Evolutionary conservation across 2,113 vertebrate species (phyloP).

Genomic region (Phocoena phocoena): DNA sequence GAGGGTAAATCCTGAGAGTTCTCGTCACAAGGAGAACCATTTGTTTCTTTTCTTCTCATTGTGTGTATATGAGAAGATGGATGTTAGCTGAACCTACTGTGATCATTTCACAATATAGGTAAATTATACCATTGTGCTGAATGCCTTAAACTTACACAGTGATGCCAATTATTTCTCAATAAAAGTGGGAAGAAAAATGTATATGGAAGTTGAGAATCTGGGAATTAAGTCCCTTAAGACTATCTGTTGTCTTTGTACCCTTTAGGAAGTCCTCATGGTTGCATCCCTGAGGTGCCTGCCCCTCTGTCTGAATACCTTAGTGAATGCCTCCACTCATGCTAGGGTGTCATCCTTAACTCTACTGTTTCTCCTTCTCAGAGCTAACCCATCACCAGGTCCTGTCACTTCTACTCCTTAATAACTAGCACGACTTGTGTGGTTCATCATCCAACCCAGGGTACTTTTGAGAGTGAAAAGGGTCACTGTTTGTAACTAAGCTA

Average conservation of each 20-base stretch:
- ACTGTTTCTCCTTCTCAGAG: neutral
- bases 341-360: neutral
- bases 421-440: neutral
- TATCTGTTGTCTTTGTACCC: fast-evolving
- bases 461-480: neutral
- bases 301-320: neutral
- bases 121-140: neutral
- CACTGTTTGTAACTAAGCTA: neutral
- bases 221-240: neutral
- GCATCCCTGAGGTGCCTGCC: neutral
- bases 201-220: neutral
- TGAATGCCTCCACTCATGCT: neutral
- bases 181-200: neutral
- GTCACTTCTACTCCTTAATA: neutral
- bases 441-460: neutral
- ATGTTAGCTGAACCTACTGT: neutral
- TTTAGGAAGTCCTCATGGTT: neutral
- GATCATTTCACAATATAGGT: neutral
- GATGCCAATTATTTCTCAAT: neutral
- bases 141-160: neutral
- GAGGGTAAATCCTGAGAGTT: neutral
- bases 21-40: neutral
- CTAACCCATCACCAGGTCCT: neutral
- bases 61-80: neutral
- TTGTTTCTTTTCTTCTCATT: neutral